Base-by-base conservation (phyloP, 2,797 vertebrate species). In the Pipistrellus nathusii region DNA sequence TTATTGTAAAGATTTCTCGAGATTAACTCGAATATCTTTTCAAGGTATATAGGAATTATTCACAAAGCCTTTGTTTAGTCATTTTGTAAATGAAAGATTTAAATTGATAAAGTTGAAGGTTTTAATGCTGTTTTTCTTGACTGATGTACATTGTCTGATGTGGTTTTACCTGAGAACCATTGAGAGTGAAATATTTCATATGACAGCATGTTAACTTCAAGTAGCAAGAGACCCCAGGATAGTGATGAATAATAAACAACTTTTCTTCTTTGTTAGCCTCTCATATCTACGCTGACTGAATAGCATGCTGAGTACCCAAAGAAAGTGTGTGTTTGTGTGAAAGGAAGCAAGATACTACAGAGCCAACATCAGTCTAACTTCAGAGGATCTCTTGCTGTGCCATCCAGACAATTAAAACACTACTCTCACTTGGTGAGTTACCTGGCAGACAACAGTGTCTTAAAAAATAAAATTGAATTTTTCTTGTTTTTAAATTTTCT, bases 401-500 rank as follows among this genome's bases (percentile, higher is more conserved):
- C 72, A 12, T 66, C 64, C 77, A 68, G 66, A 85, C 23, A 27
- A 96, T 98, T 97, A 97, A 97, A 92, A 38, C 72, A 94, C 88
- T 25, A 69, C 75, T 83, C 68, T 96, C 55, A 66, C 55, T 96
- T 89, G 57, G 78, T 59, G 51, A 95, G 20, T 57, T 94, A 95
- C 78, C 55, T 95, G 51, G 90, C 90, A 55, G 41, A 85, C 27
- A 96, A 30, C 0, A 12, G 18, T 92, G 44, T 35, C 85, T 80
- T 89, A 81, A 78, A 78, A 97, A 96, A 55, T 87, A 35, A 97
- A 97, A 93, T 35, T 62, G 62, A 96, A 95, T 97, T 95, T 92
- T 53, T 94, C 4, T 96, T 95, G 57, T 71, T 95, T 96, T 96
- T 57, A 72, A 76, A 55, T 93, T 93, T 96, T 83, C 62, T 92